phyloP scores from a whole-genome alignment of 2,113 vertebrate genomes.

The Etheostoma cragini region DNA sequence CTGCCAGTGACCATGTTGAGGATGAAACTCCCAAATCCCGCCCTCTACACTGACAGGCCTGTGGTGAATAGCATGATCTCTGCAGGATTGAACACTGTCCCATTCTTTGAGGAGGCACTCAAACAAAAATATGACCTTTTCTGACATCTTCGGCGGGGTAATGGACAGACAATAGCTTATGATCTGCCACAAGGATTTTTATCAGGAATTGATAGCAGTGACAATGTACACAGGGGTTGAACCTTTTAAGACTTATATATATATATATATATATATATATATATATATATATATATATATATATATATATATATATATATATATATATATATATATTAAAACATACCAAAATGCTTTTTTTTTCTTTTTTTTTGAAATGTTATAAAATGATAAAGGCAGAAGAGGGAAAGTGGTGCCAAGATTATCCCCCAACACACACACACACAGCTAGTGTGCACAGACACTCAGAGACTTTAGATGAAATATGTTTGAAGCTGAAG shows the following conservation, averaged over 20 bases:
- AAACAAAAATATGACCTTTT: constrained; percentile 9
- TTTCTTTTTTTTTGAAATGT: background rate
- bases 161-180: background rate
- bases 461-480: background rate
- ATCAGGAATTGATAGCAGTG: background rate
- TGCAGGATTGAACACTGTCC: constrained; percentile 14
- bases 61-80: constrained; percentile 31
- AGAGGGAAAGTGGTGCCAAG: background rate
- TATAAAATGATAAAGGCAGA: background rate
- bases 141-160: constrained; percentile 10
- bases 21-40: constrained; percentile 39
- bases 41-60: constrained; percentile 18
- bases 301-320: too few species aligned
- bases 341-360: too few species aligned
- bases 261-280: too few species aligned
- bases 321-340: too few species aligned
- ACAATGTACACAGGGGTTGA: background rate
- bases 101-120: constrained; percentile 11
- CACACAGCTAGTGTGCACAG: background rate
- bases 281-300: too few species aligned
- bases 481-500: constrained; percentile 2
- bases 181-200: constrained; percentile 8
- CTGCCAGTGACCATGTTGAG: constrained; percentile 30
- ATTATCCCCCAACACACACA: background rate
- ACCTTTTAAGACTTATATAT: background rate